Evolutionary conservation across 2,113 vertebrate genomes (phyloP).

Genomic region (Calidris pugnax): DNA sequence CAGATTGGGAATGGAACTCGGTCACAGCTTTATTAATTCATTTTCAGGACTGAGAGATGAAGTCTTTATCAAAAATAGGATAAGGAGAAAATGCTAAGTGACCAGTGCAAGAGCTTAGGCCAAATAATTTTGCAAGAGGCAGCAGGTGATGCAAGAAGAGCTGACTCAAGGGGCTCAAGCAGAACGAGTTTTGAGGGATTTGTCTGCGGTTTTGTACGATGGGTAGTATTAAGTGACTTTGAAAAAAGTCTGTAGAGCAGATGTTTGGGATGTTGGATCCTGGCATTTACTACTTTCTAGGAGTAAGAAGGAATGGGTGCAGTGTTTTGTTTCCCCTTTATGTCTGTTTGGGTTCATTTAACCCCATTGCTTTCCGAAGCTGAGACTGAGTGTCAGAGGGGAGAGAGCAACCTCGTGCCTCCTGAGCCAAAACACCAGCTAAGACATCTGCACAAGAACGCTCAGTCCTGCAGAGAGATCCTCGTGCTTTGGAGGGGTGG

Average conservation of each 20-base stretch:
- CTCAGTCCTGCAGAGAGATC: background rate
- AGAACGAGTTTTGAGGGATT: background rate
- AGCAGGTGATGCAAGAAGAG: background rate
- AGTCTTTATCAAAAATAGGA: background rate
- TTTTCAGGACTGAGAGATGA: background rate
- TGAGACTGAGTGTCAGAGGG: background rate
- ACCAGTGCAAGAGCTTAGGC: background rate
- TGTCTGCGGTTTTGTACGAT: background rate
- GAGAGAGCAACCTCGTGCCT: background rate
- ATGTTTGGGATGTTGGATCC: background rate
- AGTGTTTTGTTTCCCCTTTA: background rate
- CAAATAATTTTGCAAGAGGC: background rate
- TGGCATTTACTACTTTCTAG: accelerated
- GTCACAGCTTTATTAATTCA: background rate
- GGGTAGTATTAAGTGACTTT: background rate
- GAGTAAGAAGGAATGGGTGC: background rate
- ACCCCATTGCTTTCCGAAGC: background rate
- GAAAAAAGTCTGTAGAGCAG: background rate
- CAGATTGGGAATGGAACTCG: background rate
- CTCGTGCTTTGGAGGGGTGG: accelerated
- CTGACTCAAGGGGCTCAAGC: background rate
- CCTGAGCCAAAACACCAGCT: background rate
- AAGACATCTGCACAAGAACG: background rate
- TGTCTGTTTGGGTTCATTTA: background rate
- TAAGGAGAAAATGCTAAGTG: background rate